phyloP scores from a whole-genome alignment of 2,797 vertebrate species.

The Anguilla obscura region DNA sequence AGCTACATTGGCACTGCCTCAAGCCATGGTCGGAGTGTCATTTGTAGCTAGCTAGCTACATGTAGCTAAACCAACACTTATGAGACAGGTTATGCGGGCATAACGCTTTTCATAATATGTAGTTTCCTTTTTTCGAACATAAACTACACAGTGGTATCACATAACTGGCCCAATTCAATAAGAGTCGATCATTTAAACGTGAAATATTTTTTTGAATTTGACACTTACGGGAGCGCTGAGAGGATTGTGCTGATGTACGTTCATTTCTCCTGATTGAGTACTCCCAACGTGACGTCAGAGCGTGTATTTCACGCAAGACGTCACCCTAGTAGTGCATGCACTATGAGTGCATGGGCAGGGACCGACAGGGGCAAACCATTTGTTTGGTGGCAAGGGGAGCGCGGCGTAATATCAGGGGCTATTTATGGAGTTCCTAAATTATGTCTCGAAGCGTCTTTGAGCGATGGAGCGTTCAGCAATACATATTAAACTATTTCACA shows the following conservation, averaged over 20 bases:
- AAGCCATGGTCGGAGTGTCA: constrained; percentile 56
- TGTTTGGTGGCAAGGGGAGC: background rate
- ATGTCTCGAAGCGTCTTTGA: background rate
- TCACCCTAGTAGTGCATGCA: background rate
- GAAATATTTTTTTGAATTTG: constrained; percentile 24
- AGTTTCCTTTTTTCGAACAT: constrained; percentile 10
- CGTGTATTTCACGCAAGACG: constrained; percentile 48
- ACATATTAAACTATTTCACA: background rate
- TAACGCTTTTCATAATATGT: constrained; percentile 37
- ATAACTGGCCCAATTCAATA: background rate
- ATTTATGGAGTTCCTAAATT: background rate
- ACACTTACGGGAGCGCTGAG: constrained; percentile 76
- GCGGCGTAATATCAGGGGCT: background rate
- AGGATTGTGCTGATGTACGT: constrained; percentile 76
- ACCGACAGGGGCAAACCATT: constrained; percentile 25
- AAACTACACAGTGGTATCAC: background rate
- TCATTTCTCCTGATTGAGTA: constrained; percentile 71
- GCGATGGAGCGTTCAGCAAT: background rate
- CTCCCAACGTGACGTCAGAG: constrained; percentile 76
- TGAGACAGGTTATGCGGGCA: constrained; percentile 32
- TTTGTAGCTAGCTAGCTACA: constrained; percentile 29
- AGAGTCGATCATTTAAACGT: background rate
- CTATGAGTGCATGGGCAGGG: too few species aligned
- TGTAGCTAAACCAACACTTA: constrained; percentile 29
- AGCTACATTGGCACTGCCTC: constrained; percentile 31